These are phyloP conservation scores for Papilio gigon DNA, from an alignment of 2,888 invertebrate genomes.

Conservation along the genomic window DNA sequence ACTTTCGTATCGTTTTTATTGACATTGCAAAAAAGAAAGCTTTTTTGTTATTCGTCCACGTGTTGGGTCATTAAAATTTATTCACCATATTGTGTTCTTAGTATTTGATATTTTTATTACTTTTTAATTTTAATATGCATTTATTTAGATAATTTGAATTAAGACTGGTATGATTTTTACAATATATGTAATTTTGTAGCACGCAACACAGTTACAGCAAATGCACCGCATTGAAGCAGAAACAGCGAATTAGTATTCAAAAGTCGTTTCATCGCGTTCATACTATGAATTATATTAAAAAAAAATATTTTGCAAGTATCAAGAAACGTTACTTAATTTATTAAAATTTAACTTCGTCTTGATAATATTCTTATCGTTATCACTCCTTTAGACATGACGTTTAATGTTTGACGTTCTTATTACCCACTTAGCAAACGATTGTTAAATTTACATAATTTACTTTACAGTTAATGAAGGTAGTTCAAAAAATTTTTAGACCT, in stretches of 20 bases:
- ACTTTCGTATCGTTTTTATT: constrained; percentile 77
- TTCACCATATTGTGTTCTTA: neutral
- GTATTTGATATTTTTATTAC: neutral
- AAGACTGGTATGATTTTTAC: constrained; percentile 51
- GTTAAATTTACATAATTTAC: constrained; percentile 5
- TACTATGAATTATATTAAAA: constrained; percentile 19
- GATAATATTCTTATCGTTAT: constrained; percentile 40
- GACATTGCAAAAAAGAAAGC: constrained; percentile 71
- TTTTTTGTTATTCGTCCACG: constrained; percentile 18
- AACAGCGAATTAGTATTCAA: constrained; percentile 37
- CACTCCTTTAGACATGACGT: constrained; percentile 28
- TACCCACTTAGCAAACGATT: constrained; percentile 36
- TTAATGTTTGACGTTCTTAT: constrained; percentile 36
- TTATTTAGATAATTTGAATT: constrained; percentile 49
- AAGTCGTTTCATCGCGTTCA: constrained; percentile 4
- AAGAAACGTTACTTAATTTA: constrained; percentile 11
- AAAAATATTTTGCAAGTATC: constrained; percentile 11
- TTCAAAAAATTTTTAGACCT: neutral
- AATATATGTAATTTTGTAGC: constrained; percentile 57
- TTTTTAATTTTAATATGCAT: constrained; percentile 7
- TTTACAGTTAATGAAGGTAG: constrained; percentile 9
- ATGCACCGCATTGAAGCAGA: constrained; percentile 35
- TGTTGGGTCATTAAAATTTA: constrained; percentile 1
- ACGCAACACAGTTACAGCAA: constrained; percentile 50
- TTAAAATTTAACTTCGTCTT: constrained; percentile 2